Percentiles rank a stretch among this genome's conserved stretches.
Evolutionary conservation across 2,888 invertebrate genomes (phyloP).

Genomic region (Drosophila hamatofila): DNA sequence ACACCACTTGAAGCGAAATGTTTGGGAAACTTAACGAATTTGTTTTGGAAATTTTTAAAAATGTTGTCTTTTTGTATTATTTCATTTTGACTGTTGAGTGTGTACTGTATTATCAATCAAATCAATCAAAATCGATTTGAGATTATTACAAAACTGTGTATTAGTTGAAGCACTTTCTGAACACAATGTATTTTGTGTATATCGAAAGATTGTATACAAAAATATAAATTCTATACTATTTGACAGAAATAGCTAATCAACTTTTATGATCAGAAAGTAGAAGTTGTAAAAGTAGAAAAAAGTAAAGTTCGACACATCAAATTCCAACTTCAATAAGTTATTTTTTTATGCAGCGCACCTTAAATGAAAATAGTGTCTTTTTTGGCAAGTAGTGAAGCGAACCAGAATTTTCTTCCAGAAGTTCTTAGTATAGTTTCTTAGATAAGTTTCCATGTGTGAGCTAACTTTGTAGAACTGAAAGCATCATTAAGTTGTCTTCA

Average conservation of each 20-base stretch:
- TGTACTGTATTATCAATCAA: background rate
- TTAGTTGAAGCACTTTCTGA: background rate
- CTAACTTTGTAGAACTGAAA: too few relatives aligned
- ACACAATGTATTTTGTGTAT: background rate
- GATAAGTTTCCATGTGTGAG: too few relatives aligned
- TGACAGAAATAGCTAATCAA: slow-evolving; percentile 3
- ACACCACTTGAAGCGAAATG: background rate
- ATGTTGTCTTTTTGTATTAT: background rate
- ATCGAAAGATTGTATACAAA: background rate
- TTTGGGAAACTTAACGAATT: background rate
- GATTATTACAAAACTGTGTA: background rate
- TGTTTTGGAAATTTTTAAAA: background rate
- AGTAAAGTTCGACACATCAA: too few relatives aligned
- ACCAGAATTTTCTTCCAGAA: too few relatives aligned
- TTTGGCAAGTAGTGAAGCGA: too few relatives aligned
- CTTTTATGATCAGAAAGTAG: background rate
- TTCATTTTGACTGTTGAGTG: background rate
- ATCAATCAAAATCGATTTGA: background rate
- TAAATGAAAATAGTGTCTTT: too few relatives aligned
- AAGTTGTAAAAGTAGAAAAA: background rate
- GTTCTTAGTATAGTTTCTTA: too few relatives aligned
- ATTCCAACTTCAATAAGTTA: too few relatives aligned
- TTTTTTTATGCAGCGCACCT: too few relatives aligned
- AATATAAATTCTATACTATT: background rate
- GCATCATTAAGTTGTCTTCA: too few relatives aligned